Evolutionary conservation across 2,888 invertebrate genomes (phyloP).

Genomic region (Aleiodes alternator): DNA sequence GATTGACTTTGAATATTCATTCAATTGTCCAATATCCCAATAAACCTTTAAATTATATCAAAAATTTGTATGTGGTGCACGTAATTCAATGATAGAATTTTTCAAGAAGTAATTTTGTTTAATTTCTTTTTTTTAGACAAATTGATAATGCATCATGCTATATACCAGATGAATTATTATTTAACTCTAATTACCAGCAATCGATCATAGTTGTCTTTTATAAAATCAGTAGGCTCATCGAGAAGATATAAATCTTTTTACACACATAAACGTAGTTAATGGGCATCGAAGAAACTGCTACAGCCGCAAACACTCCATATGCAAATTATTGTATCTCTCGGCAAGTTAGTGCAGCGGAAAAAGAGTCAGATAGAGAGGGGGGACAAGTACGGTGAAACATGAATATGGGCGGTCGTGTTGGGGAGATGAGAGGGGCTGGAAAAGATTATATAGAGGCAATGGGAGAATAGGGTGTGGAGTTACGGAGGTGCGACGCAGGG

Average conservation of each 20-base stretch:
- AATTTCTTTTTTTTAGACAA: neutral
- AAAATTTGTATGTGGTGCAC: neutral
- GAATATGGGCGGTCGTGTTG: slow-evolving; percentile 43
- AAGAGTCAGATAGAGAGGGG: slow-evolving; percentile 14
- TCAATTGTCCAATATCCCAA: too few species aligned
- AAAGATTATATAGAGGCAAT: slow-evolving; percentile 37
- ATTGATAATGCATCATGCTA: slow-evolving; percentile 16
- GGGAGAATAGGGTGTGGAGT: slow-evolving; percentile 46
- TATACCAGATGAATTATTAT: neutral
- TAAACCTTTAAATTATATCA: too few species aligned
- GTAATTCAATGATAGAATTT: slow-evolving; percentile 8
- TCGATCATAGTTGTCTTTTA: slow-evolving; percentile 19
- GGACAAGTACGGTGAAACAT: slow-evolving; percentile 40
- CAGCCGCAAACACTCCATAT: slow-evolving; percentile 40
- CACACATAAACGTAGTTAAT: too few species aligned
- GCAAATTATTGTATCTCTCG: slow-evolving; percentile 55
- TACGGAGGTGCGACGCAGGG: slow-evolving; percentile 43
- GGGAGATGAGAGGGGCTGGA: slow-evolving; percentile 46
- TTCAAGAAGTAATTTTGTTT: neutral
- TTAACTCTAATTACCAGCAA: slow-evolving; percentile 15
- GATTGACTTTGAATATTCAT: too few species aligned
- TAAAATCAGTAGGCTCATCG: slow-evolving; percentile 30
- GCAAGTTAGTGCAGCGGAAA: slow-evolving; percentile 28
- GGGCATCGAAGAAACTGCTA: slow-evolving; percentile 18
- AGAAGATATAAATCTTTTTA: slow-evolving; percentile 17